Percentiles rank a stretch among this genome's conserved stretches.
These are phyloP conservation scores for Alloplasta piceator DNA, from an alignment of 2,888 invertebrate genomes.

Conservation along the genomic window DNA sequence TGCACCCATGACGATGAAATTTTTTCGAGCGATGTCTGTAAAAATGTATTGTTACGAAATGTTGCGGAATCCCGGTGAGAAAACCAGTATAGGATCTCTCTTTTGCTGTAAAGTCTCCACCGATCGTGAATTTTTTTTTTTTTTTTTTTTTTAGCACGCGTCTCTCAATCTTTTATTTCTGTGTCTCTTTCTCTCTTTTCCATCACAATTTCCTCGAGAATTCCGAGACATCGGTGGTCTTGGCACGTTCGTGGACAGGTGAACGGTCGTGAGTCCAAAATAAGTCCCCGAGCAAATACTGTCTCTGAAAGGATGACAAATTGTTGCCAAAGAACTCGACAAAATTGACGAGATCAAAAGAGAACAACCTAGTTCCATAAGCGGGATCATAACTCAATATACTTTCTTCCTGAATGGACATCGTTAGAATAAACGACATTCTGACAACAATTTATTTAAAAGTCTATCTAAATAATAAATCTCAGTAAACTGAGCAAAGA, in stretches of 20 bases:
- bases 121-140: constrained; percentile 10
- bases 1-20: constrained; percentile 49
- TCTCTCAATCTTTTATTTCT: background rate
- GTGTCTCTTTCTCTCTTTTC: background rate
- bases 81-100: background rate
- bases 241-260: background rate
- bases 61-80: background rate
- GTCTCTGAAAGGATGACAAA: background rate
- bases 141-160: background rate
- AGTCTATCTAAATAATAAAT: no score
- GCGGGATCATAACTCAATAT: background rate
- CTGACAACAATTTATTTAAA: no score
- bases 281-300: background rate
- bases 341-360: background rate
- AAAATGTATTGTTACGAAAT: constrained; percentile 26
- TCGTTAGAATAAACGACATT: no score
- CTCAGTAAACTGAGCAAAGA: no score
- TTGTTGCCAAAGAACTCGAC: background rate
- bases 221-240: background rate
- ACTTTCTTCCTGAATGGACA: no score
- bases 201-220: background rate
- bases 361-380: background rate
- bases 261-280: background rate
- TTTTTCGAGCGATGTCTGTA: constrained; percentile 12
- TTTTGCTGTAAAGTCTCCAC: background rate